Evolutionary conservation across 1,140 invertebrate genomes (phyloP), one percentile per base, ranked within the genome.

Genomic region (Neuroterus valhalla): DNA sequence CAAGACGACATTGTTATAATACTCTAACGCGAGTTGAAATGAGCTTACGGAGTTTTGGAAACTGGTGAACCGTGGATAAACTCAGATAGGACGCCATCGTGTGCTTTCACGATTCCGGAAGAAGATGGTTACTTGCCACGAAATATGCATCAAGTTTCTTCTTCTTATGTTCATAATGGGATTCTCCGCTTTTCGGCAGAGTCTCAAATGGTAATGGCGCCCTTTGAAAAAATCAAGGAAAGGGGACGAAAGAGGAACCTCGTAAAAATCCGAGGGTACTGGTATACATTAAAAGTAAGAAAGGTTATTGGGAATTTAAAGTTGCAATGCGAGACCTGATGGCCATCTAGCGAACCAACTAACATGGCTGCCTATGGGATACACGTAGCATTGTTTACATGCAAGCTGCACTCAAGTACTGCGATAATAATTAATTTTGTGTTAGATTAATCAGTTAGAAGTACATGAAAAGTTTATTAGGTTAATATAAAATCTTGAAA

Each of bases 21-120:
- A 31, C 55, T 62, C 55, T 62, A 62, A 62, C 55, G 55, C 55
- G 55, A 62, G 55, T 62, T 62, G 55, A 62, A 62, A 62, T 62
- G 55, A 62, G 55, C 55, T 62, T 62, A 62, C 55, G 14, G 15
- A 62, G 55, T 62, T 62, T 62, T 62, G 55, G 55, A 23, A 62
- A 62, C 55, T 62, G 23, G 26, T 62, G 55, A 62, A 62, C 55
- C 55, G 23, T 62, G 55, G 55, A 17, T 62, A 62, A 62, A 62
- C 55, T 62, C 26, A 62, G 55, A 62, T 62, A 62, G 55, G 55
- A 62, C 55, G 55, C 3, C 23, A 15, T 62, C 55, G 23, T 31
- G 21, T 62, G 55, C 55, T 62, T 62, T 62, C 55, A 26, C 23
- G 31, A 62, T 62, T 62, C 55, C 55, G 55, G 23, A 62, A 31